Base-by-base conservation (phyloP, 2,888 invertebrate genomes). In the Brenthis daphne region DNA sequence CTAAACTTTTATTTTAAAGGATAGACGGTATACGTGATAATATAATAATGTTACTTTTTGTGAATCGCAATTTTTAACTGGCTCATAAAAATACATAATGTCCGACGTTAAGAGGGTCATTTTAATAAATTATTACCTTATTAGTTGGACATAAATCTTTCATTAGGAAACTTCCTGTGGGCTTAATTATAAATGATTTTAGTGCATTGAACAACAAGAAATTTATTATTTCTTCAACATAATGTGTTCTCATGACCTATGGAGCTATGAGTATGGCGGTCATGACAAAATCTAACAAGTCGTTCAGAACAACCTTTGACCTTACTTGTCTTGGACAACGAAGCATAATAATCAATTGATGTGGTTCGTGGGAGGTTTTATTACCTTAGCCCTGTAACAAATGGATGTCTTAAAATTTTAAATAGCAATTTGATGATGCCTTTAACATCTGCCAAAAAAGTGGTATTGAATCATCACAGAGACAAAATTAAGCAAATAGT, bases 281-380 rank as follows among this genome's bases (percentile, higher is more conserved):
- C 83, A 80, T 81, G 76, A 79, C 65, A 82, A 83, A 86, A 84
- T 82, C 88, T 85, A 84, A 85, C 85, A 81, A 83, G 85, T 47
- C 56, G 37, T 47, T 47, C 58, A 53, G 29, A 29, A 85, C 81
- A 78, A 87, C 84, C 85, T 89, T 78, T 90, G 86, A 90, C 83
- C 87, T 85, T 80, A 68, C 78, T 77, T 79, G 80, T 72, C 64
- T 64, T 83, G 82, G 80, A 88, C 86, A 86, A 87, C 84, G 76
- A 79, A 73, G 76, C 43, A 63, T 43, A 77, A 77, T 76, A 81
- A 81, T 85, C 86, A 88, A 88, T 90, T 87, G 86, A 79, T 78
- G 72, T 77, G 73, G 73, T 75, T 80, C 72, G 78, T 81, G 87
- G 91, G 90, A 83, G 90, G 90, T 86, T 89, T 72, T 56, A 75